These are phyloP conservation scores for Rosalia funebris DNA, from an alignment of 2,888 invertebrate genomes.

Conservation along the genomic window DNA sequence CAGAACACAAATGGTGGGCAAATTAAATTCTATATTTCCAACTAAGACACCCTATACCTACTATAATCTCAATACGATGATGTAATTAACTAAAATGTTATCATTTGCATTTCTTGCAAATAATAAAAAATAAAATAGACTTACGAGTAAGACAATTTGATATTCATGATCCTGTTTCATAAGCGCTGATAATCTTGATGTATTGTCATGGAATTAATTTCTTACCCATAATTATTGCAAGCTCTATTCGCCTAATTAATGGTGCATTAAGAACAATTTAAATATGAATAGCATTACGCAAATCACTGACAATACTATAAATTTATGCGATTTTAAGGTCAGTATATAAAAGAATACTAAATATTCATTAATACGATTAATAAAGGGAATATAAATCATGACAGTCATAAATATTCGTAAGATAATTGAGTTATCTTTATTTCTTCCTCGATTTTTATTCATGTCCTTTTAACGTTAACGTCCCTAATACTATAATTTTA, in stretches of 20 bases:
- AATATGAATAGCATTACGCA: slow-evolving; percentile 13
- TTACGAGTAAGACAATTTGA: too few relatives aligned
- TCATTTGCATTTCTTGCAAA: too few relatives aligned
- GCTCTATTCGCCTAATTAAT: slow-evolving; percentile 13
- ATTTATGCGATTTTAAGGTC: slow-evolving; percentile 9
- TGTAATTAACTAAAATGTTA: too few relatives aligned
- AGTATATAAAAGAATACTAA: slow-evolving; percentile 9
- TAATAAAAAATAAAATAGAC: too few relatives aligned
- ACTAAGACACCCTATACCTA: too few relatives aligned
- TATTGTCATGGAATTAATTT: background rate
- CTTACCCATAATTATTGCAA: slow-evolving; percentile 1
- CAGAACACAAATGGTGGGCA: too few relatives aligned
- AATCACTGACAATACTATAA: slow-evolving; percentile 10
- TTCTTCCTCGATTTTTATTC: slow-evolving; percentile 18
- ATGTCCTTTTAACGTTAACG: slow-evolving; percentile 4
- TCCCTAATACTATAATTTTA: slow-evolving; percentile 12
- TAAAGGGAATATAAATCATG: slow-evolving; percentile 12
- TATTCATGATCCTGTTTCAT: too few relatives aligned
- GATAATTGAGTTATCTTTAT: slow-evolving; percentile 21
- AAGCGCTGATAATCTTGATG: too few relatives aligned
- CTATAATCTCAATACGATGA: too few relatives aligned
- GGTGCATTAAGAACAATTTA: slow-evolving; percentile 1
- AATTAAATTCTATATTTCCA: too few relatives aligned
- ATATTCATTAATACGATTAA: slow-evolving; percentile 19
- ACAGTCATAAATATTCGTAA: slow-evolving; percentile 19